Base-by-base conservation (phyloP, 2,888 invertebrate genomes). In the Dioctria rufipes region DNA sequence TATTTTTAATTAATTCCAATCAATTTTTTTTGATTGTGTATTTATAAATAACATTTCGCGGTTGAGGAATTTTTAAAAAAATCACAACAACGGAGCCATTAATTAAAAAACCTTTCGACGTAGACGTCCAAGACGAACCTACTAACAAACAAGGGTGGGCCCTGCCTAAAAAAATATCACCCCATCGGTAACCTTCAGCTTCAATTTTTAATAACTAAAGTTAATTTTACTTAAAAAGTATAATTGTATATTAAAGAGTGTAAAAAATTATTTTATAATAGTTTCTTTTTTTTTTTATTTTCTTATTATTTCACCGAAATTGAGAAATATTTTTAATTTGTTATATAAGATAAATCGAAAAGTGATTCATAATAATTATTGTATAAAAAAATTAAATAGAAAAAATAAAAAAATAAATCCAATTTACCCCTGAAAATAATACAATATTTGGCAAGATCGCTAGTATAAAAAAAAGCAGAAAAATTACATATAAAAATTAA, bases 41-140 rank as follows among this genome's bases (percentile, higher is more conserved):
- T 54, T 54, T 49, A 54, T 49, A 75, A 66, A 60, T 66, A 54
- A 66, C 49, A 61, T 82, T 83, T 81, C 78, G 71, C 82, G 80
- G 83, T 83, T 82, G 46, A 81, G 81, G 78, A 82, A 83, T 81
- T 75, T 66, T 67, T 75, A 81, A 73, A 79, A 88, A 88, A 87
- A 86, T 86, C 86, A 87, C 86, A 87, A 89, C 88, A 89, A 89
- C 88, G 88, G 88, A 89, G 89, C 86, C 88, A 86, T 84, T 87
- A 87, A 85, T 83, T 84, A 84, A 85, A 83, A 84, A 84, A 84
- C 83, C 84, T 84, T 85, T 84, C 83, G 84, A 85, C 85, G 83
- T 87, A 86, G 87, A 85, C 85, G 87, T 85, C 84, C 86, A 85
- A 80, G 86, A 87, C 85, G 86, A 85, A 85, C 85, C 86, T 84